Percentiles rank a stretch among this genome's conserved stretches.
Evolutionary conservation across 1,140 invertebrate species (phyloP).

Genomic region (Euwallacea similis): DNA sequence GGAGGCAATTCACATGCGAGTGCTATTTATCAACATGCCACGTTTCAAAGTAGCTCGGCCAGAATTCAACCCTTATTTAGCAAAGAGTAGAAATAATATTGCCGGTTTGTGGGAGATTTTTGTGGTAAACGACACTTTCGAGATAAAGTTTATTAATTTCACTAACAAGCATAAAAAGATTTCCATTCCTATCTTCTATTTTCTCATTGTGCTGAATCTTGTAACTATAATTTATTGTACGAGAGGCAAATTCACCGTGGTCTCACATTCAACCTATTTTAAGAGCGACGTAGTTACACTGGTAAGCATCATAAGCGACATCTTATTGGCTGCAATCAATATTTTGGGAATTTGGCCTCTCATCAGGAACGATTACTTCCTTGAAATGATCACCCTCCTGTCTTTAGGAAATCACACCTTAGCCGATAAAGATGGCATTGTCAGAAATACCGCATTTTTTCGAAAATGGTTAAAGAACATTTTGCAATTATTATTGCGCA

Average conservation of each 20-base stretch:
- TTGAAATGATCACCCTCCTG: not conserved
- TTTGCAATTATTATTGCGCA: not conserved
- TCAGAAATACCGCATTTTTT: not conserved
- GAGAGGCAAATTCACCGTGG: not conserved
- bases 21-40: too few relatives aligned
- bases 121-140: not conserved
- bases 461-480: not conserved
- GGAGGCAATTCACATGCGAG: too few relatives aligned
- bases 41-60: not conserved
- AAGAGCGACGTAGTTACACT: conserved; percentile 4
- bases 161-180: not conserved
- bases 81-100: not conserved
- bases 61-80: not conserved
- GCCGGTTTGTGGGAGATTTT: not conserved
- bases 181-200: not conserved
- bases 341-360: not conserved
- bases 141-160: not conserved
- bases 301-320: not conserved
- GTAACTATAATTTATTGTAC: not conserved
- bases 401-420: not conserved
- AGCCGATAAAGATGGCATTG: not conserved
- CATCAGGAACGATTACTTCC: not conserved
- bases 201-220: not conserved
- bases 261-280: not conserved
- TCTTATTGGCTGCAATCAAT: not conserved